phyloP scores from a whole-genome alignment of 1,140 invertebrate genomes.

The Aphis craccivora region DNA sequence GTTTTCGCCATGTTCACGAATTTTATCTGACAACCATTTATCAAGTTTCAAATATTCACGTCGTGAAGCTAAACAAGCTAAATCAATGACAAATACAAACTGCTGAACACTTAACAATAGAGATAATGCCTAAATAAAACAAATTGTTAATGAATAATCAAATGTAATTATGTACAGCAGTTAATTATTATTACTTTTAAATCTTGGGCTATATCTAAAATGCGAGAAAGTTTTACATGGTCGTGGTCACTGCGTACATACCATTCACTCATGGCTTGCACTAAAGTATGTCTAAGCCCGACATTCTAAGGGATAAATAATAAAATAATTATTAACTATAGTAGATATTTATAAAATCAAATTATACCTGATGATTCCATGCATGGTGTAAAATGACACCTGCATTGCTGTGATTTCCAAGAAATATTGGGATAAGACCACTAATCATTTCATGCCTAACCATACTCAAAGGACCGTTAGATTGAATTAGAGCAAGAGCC shows the following conservation, averaged over 20 bases:
- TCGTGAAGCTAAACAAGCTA: constrained; percentile 94
- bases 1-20: constrained; percentile 89
- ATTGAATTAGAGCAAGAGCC: constrained; percentile 85
- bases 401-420: constrained; percentile 93
- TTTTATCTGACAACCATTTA: constrained; percentile 98
- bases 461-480: constrained; percentile 76
- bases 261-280: constrained; percentile 98
- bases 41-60: constrained; percentile 97
- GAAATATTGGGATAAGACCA: constrained; percentile 87
- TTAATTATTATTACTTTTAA: constrained; percentile 72
- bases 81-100: constrained; percentile 95
- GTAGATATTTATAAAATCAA: neutral
- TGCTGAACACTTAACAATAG: constrained; percentile 91
- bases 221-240: constrained; percentile 89
- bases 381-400: constrained; percentile 92
- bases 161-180: neutral
- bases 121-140: constrained; percentile 74
- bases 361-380: constrained; percentile 77
- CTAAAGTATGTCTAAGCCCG: constrained; percentile 83
- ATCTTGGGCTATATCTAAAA: constrained; percentile 97
- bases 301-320: constrained; percentile 62
- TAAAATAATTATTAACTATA: constrained; percentile 18
- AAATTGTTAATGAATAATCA: neutral
- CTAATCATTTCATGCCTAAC: constrained; percentile 85
- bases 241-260: constrained; percentile 91